A percentile compares a stretch with the other conserved stretches of the same genome.
Evolutionary conservation across 2,113 vertebrate genomes (phyloP).

Genomic region (Coturnix japonica): DNA sequence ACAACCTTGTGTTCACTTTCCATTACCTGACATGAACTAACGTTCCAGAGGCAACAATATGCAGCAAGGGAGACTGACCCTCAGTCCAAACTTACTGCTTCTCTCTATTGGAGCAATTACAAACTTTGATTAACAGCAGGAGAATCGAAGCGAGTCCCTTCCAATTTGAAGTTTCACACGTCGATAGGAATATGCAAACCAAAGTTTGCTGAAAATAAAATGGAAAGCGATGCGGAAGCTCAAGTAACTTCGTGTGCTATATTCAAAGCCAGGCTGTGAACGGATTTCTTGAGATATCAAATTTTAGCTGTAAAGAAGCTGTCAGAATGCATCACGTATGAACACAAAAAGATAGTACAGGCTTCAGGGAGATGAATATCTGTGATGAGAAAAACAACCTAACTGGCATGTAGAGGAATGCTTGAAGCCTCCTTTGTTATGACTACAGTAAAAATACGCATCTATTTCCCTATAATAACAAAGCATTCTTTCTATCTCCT

Average conservation of each 20-base stretch:
- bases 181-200: not conserved
- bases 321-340: slow-evolving; percentile 36
- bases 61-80: not conserved
- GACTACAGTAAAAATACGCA: slow-evolving; percentile 57
- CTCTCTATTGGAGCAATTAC: not conserved
- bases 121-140: slow-evolving; percentile 3
- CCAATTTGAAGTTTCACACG: slow-evolving; percentile 23
- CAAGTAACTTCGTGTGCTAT: slow-evolving; percentile 40
- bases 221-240: slow-evolving; percentile 25
- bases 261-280: slow-evolving; percentile 37
- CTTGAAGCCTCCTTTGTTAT: slow-evolving; percentile 61
- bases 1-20: not conserved
- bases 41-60: not conserved
- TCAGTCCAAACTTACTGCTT: not conserved
- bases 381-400: slow-evolving; percentile 11
- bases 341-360: slow-evolving; percentile 17
- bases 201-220: slow-evolving; percentile 44
- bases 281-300: slow-evolving; percentile 39
- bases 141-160: slow-evolving; percentile 16
- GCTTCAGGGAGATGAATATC: slow-evolving; percentile 29
- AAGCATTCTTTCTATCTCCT: slow-evolving; percentile 2
- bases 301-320: slow-evolving; percentile 38
- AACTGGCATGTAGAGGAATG: slow-evolving; percentile 8
- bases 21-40: not conserved
- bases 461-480: slow-evolving; percentile 62